Conservation (phyloP, 2,113 vertebrate species). For the Notothenia coriiceps region DNA sequence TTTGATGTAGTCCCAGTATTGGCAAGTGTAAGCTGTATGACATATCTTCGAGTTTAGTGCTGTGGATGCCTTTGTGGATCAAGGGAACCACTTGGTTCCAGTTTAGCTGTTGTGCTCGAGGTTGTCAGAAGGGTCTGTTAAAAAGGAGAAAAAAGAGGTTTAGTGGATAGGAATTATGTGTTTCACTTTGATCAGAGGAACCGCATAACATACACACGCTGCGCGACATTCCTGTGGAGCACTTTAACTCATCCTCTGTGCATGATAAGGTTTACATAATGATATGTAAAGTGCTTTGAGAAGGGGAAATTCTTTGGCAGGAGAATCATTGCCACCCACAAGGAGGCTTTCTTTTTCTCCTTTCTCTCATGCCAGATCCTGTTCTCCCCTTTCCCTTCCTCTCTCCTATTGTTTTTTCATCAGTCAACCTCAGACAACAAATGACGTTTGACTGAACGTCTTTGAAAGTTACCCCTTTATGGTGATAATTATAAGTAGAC, state of each 20-base stretch:
- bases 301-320: constrained; percentile 71
- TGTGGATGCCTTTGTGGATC: constrained; percentile 64
- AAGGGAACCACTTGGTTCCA: constrained; percentile 72
- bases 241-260: constrained; percentile 66
- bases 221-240: constrained; percentile 58
- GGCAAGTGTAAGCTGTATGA: constrained; percentile 64
- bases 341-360: constrained; percentile 60
- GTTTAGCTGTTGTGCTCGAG: constrained; percentile 65
- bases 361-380: constrained; percentile 56
- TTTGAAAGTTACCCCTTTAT: constrained; percentile 30
- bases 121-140: constrained; percentile 64
- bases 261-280: constrained; percentile 77
- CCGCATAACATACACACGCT: constrained; percentile 60
- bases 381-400: constrained; percentile 20
- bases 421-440: constrained; percentile 50
- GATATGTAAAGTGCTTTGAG: constrained; percentile 74
- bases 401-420: constrained; percentile 47
- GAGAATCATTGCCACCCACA: constrained; percentile 67
- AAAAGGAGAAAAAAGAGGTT: constrained; percentile 39
- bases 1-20: constrained; percentile 70
- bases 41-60: constrained; percentile 61
- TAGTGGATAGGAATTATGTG: constrained; percentile 68
- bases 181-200: constrained; percentile 78
- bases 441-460: constrained; percentile 28
- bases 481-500: constrained; percentile 17